Conservation (phyloP, 2,113 vertebrate genomes). For the Hippocampus abdominalis region DNA sequence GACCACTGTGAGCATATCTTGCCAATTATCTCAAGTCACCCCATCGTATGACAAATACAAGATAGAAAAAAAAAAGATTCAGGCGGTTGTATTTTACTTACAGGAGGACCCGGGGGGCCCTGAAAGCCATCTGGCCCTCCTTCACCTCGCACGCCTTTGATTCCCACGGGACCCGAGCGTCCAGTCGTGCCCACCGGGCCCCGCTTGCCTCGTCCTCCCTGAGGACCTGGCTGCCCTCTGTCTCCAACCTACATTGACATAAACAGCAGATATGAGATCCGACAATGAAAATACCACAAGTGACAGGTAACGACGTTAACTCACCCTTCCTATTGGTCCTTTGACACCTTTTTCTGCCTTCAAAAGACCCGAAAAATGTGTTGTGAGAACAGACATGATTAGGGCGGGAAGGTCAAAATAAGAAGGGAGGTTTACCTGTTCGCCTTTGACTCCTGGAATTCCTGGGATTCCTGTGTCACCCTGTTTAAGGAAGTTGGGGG, state of each 20-base stretch:
- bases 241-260: conserved; percentile 62
- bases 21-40: conserved; percentile 7
- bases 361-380: conserved; percentile 26
- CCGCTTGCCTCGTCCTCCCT: conserved; percentile 64
- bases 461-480: conserved; percentile 66
- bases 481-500: conserved; percentile 45
- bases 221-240: conserved; percentile 58
- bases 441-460: conserved; percentile 62
- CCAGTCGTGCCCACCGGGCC: conserved; percentile 67
- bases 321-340: conserved; percentile 71
- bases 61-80: not conserved
- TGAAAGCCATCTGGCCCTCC: conserved; percentile 63
- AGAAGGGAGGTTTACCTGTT: conserved; percentile 46
- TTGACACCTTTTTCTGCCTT: conserved; percentile 60
- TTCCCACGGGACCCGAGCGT: conserved; percentile 57
- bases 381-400: not conserved
- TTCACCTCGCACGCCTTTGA: conserved; percentile 69
- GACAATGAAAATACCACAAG: not conserved
- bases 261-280: not conserved
- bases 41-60: not conserved
- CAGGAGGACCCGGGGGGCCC: conserved; percentile 66
- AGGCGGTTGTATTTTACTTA: conserved; percentile 49
- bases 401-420: not conserved
- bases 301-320: not conserved
- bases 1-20: conserved; percentile 9